A percentile compares a stretch with the other conserved stretches of the same genome.
These are phyloP conservation scores for Rhizoglyphus robini DNA, from an alignment of 1,140 invertebrate species.

Conservation along the genomic window DNA sequence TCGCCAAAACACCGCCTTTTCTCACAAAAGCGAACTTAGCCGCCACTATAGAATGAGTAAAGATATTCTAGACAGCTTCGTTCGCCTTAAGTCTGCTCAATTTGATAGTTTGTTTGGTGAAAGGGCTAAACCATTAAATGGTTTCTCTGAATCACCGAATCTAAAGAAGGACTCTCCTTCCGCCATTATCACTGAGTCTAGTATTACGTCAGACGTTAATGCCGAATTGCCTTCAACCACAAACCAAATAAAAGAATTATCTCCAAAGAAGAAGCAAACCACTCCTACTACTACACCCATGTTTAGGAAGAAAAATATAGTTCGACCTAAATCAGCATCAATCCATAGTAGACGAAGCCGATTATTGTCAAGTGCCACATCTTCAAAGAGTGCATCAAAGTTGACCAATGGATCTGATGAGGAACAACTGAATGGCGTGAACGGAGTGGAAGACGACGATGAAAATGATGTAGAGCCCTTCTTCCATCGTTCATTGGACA, in stretches of 20 bases:
- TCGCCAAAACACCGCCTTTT: background rate
- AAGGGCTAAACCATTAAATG: background rate
- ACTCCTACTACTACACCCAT: background rate
- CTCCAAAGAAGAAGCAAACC: background rate
- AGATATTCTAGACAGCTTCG: background rate
- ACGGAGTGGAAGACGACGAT: background rate
- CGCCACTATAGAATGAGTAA: background rate
- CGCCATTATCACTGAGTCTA: background rate
- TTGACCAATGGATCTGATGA: background rate
- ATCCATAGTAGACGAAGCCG: background rate
- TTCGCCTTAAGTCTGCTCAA: background rate
- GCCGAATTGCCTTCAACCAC: background rate
- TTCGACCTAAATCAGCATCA: background rate
- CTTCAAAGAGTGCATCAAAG: slow-evolving; percentile 2
- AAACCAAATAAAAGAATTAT: background rate
- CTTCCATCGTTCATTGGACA: slow-evolving; percentile 7
- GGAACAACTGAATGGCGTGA: background rate
- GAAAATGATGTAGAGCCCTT: background rate
- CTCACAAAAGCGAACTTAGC: background rate
- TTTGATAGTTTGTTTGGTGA: slow-evolving; percentile 1
- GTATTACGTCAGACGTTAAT: too few species aligned
- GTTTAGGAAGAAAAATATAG: background rate
- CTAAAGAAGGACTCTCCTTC: background rate
- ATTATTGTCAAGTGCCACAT: background rate
- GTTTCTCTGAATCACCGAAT: background rate